phyloP scores from a whole-genome alignment of 2,113 vertebrate genomes.

The Boleophthalmus pectinirostris region DNA sequence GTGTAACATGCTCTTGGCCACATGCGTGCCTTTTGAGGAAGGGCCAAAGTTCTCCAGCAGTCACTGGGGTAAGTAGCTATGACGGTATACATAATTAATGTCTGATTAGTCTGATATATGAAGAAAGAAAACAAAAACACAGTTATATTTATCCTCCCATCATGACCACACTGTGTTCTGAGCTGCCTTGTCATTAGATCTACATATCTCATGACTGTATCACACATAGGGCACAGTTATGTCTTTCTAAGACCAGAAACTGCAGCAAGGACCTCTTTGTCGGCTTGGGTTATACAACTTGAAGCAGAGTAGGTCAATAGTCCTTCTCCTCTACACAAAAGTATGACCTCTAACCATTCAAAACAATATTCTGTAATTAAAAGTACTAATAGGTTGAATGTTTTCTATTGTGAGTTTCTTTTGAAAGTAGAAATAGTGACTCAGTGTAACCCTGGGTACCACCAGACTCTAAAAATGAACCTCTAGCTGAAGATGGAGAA shows the following conservation, averaged over 20 bases:
- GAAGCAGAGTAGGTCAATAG: no score
- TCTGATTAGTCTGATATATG: not conserved
- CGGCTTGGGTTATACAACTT: no score
- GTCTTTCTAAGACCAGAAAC: no score
- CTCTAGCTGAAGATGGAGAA: constrained; percentile 29
- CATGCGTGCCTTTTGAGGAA: constrained; percentile 40
- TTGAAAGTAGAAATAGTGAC: not conserved
- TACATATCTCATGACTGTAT: not conserved
- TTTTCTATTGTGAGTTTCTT: not conserved
- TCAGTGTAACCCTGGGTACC: not conserved
- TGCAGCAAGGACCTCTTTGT: no score
- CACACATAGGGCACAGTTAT: no score
- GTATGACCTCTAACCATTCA: no score
- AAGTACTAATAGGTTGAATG: not conserved
- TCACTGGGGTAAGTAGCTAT: not conserved
- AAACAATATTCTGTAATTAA: not conserved
- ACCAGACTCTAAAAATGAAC: not conserved
- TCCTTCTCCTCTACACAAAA: no score
- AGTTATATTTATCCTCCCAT: not conserved
- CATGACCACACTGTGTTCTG: not conserved
- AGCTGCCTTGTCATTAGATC: not conserved
- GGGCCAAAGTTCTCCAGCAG: constrained; percentile 56
- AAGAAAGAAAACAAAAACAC: not conserved
- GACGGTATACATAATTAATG: not conserved
- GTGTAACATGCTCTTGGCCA: constrained; percentile 40